A percentile compares a stretch with the other conserved stretches of the same genome.
These are phyloP conservation scores for Lycaon pictus DNA, from an alignment of 2,113 vertebrate species.

Conservation along the genomic window DNA sequence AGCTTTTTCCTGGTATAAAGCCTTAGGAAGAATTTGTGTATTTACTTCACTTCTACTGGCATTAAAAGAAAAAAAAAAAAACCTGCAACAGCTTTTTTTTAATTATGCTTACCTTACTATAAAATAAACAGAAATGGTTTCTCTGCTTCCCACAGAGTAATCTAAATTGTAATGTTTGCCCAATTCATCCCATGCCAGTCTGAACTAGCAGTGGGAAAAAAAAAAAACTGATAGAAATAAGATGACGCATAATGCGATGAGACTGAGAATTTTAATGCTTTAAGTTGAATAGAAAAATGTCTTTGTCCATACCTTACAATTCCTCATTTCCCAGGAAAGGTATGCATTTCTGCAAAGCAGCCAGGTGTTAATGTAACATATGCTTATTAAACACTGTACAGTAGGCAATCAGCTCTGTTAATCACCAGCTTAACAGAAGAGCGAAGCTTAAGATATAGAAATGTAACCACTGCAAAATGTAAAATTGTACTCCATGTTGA, in stretches of 20 bases:
- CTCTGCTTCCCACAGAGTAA: constrained; percentile 68
- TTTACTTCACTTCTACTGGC: neutral
- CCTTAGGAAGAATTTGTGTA: neutral
- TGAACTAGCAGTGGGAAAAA: constrained; percentile 70
- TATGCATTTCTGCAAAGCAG: constrained; percentile 66
- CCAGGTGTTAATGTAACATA: constrained; percentile 55
- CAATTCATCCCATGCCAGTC: constrained; percentile 64
- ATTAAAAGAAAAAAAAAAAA: neutral
- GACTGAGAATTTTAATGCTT: constrained; percentile 65
- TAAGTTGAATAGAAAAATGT: constrained; percentile 31
- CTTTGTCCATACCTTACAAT: constrained; percentile 67
- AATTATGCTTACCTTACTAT: constrained; percentile 62
- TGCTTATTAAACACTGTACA: constrained; percentile 36
- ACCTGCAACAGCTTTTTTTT: constrained; percentile 26
- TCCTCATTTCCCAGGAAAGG: constrained; percentile 65
- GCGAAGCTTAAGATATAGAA: neutral
- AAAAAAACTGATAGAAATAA: constrained; percentile 76
- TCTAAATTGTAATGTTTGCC: constrained; percentile 70
- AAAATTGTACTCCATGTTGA: neutral
- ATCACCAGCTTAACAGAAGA: constrained; percentile 7
- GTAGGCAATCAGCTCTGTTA: constrained; percentile 57
- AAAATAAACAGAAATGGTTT: constrained; percentile 76
- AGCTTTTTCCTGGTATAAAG: constrained; percentile 48
- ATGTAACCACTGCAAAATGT: neutral
- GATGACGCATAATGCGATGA: constrained; percentile 41